These are phyloP conservation scores for Mustela nigripes DNA, from an alignment of 2,113 vertebrate genomes.

Conservation along the genomic window DNA sequence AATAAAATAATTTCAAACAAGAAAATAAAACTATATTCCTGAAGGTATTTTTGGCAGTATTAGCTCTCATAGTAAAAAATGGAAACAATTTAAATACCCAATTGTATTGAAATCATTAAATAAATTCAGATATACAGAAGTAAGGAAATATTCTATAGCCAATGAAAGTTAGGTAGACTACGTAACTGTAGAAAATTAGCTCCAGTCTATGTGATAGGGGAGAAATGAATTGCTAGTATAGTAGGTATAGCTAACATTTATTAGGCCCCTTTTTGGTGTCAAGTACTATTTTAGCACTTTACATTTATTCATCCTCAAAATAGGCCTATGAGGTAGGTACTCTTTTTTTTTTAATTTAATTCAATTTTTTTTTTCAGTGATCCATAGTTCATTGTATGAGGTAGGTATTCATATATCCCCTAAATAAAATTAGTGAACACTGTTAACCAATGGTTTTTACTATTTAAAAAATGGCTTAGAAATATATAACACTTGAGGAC, in stretches of 20 bases:
- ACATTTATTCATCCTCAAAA: neutral
- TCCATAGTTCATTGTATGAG: neutral
- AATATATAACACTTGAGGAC: constrained; percentile 28
- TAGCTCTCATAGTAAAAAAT: neutral
- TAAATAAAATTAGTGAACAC: constrained; percentile 37
- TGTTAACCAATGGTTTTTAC: neutral
- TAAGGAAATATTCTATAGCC: neutral
- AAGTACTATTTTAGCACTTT: neutral
- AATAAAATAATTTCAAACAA: constrained; percentile 33
- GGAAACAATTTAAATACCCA: neutral
- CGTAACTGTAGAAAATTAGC: neutral
- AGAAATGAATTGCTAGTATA: neutral
- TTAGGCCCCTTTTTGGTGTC: neutral
- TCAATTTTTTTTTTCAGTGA: too few species aligned
- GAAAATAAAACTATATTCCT: neutral
- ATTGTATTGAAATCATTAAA: neutral
- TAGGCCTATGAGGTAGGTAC: neutral
- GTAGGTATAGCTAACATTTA: neutral
- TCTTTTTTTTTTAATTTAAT: too few species aligned
- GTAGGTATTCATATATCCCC: neutral
- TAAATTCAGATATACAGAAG: neutral
- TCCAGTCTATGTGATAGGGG: neutral
- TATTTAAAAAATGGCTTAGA: constrained; percentile 38
- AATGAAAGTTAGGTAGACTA: neutral
- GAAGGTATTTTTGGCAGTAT: neutral